phyloP scores from a whole-genome alignment of 64 coral and sea anemone genomes.

The Porites lutea region DNA sequence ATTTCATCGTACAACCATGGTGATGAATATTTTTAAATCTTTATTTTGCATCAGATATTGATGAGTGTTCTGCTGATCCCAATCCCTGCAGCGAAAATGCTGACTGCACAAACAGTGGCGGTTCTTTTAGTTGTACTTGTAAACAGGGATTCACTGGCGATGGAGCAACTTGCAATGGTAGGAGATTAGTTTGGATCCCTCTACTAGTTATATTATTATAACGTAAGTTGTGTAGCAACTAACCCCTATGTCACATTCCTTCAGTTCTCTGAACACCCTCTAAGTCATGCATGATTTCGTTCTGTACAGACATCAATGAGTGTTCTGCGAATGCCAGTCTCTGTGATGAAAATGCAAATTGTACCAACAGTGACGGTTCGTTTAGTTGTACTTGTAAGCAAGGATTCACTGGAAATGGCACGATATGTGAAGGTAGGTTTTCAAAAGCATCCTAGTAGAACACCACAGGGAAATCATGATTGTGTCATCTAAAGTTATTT shows the following conservation, averaged over 20 bases:
- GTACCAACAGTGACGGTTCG: background rate
- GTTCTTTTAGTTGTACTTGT: slow-evolving; percentile 19
- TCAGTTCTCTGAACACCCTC: too few species aligned
- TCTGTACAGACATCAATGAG: background rate
- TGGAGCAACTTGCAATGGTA: background rate
- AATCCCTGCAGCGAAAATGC: slow-evolving; percentile 21
- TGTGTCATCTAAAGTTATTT: too few species aligned
- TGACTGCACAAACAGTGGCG: background rate
- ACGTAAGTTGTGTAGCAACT: too few species aligned
- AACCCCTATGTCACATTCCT: too few species aligned
- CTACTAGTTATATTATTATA: too few species aligned
- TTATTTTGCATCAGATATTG: background rate
- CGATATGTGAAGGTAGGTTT: slow-evolving; percentile 26
- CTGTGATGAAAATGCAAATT: slow-evolving; percentile 6
- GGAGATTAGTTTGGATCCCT: too few species aligned
- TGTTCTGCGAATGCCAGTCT: background rate
- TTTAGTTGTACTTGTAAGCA: slow-evolving; percentile 6
- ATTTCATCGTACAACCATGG: too few species aligned
- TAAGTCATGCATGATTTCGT: too few species aligned
- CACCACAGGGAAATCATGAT: too few species aligned
- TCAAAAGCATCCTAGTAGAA: too few species aligned
- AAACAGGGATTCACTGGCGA: background rate
- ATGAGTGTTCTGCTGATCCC: slow-evolving; percentile 23
- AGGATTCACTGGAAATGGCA: slow-evolving; percentile 17
- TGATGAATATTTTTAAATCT: background rate